Conservation (phyloP, 2,797 vertebrate species). For the Falco concolor region DNA sequence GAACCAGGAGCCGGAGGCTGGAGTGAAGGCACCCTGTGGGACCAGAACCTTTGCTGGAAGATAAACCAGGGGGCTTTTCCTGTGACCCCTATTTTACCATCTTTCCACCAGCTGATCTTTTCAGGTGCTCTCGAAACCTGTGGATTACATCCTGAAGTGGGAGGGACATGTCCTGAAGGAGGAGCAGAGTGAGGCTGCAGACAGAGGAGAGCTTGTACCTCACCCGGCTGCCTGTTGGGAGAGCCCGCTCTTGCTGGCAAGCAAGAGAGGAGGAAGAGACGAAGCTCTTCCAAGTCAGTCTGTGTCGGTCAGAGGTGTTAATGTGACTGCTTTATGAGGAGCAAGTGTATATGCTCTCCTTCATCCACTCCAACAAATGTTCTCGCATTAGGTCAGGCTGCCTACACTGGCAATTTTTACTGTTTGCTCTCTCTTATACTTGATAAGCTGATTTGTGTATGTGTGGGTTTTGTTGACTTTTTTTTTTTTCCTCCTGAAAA, state of each 20-base stretch:
- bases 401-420: neutral
- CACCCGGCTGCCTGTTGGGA: accelerated
- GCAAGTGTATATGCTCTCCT: neutral
- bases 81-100: neutral
- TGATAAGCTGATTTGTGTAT: neutral
- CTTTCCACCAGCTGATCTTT: neutral
- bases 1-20: neutral
- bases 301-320: neutral
- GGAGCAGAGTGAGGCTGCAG: neutral
- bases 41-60: neutral
- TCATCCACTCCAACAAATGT: neutral
- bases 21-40: accelerated
- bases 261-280: neutral
- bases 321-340: neutral
- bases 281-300: neutral
- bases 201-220: neutral
- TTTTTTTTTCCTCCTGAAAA: neutral
- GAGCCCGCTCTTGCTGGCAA: neutral
- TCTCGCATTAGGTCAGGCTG: neutral
- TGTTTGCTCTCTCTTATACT: neutral
- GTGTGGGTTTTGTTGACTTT: accelerated
- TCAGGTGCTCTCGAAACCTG: neutral
- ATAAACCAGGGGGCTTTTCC: neutral
- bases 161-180: neutral
- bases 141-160: neutral